phyloP scores from a whole-genome alignment of 2,797 vertebrate genomes.

The Lutjanus argentimaculatus region DNA sequence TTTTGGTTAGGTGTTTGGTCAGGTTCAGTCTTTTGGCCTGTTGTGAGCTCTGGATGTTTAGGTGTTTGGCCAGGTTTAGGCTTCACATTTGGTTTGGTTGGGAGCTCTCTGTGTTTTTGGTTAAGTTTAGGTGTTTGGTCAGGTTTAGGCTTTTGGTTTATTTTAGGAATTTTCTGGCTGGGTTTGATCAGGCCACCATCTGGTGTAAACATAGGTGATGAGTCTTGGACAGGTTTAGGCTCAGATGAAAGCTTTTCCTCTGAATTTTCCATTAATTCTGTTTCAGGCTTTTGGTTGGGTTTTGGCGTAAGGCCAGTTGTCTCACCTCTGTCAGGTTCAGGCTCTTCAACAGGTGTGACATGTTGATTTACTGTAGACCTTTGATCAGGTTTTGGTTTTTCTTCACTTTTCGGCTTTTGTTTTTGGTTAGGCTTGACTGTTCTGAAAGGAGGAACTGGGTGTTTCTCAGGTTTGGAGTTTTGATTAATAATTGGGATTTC shows the following conservation, averaged over 20 bases:
- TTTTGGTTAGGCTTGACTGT: slow-evolving; percentile 19
- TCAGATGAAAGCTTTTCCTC: slow-evolving; percentile 10
- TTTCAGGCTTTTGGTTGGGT: slow-evolving; percentile 9
- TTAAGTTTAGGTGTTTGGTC: slow-evolving; percentile 25
- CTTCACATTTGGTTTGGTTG: slow-evolving; percentile 44
- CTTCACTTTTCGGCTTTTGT: slow-evolving; percentile 21
- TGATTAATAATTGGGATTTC: slow-evolving; percentile 13
- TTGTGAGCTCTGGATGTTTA: too few relatives aligned
- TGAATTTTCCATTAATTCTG: slow-evolving; percentile 5
- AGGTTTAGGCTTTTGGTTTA: neutral
- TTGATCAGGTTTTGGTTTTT: slow-evolving; percentile 35
- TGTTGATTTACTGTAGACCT: slow-evolving; percentile 20
- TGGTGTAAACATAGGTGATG: slow-evolving; percentile 19
- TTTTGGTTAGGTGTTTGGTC: neutral
- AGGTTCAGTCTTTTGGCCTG: slow-evolving; percentile 41
- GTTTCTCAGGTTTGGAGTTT: slow-evolving; percentile 35
- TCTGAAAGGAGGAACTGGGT: neutral
- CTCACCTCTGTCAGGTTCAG: slow-evolving; percentile 25
- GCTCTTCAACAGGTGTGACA: slow-evolving; percentile 12
- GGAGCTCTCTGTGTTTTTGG: slow-evolving; percentile 33
- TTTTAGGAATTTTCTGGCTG: too few relatives aligned
- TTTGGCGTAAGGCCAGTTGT: neutral
- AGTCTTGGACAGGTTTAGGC: slow-evolving; percentile 27
- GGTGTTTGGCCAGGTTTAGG: slow-evolving; percentile 30
- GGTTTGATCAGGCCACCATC: neutral